Evolutionary conservation across 2,888 invertebrate genomes (phyloP).

Genomic region (Mimas tiliae): DNA sequence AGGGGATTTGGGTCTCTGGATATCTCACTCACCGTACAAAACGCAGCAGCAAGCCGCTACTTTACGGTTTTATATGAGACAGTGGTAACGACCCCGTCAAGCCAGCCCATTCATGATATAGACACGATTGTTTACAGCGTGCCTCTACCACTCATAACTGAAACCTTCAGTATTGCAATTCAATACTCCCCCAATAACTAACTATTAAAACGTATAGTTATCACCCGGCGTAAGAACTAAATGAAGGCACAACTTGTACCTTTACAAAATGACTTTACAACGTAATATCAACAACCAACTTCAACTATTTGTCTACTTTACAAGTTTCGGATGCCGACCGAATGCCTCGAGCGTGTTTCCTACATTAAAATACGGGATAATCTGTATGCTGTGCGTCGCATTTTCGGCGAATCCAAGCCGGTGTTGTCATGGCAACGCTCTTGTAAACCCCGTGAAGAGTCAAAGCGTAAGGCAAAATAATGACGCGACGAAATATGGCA

Average conservation of each 20-base stretch:
- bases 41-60: no score
- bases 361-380: constrained; percentile 62
- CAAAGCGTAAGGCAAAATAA: constrained; percentile 72
- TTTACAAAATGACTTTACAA: constrained; percentile 65
- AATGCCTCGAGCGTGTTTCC: constrained; percentile 57
- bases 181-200: neutral
- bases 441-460: constrained; percentile 62
- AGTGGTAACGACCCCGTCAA: no score
- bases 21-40: no score
- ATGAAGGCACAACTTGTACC: constrained; percentile 58
- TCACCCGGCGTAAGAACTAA: constrained; percentile 38
- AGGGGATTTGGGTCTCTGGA: no score
- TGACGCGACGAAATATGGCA: constrained; percentile 72
- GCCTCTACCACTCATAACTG: no score
- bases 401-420: constrained; percentile 69
- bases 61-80: no score
- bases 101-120: no score
- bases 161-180: no score
- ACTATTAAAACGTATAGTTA: neutral
- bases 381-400: constrained; percentile 65
- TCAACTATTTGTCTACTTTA: constrained; percentile 74
- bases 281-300: constrained; percentile 66
- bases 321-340: constrained; percentile 69
- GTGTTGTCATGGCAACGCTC: constrained; percentile 67
- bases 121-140: no score